A percentile compares a stretch with the other conserved stretches of the same genome.
These are phyloP conservation scores for Alligator sinensis DNA, from an alignment of 2,113 vertebrate genomes.

Conservation along the genomic window DNA sequence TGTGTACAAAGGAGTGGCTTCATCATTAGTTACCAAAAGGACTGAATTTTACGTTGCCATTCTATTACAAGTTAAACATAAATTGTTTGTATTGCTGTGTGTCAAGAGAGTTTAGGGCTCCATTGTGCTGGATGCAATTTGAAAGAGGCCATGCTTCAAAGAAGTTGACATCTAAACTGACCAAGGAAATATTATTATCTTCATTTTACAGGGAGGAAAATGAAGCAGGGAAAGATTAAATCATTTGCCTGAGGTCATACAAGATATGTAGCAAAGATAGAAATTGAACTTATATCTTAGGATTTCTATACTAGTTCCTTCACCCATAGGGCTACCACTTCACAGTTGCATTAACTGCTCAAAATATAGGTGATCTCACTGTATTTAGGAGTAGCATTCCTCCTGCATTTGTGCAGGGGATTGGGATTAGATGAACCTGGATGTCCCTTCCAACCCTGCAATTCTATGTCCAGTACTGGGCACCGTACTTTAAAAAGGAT, in stretches of 20 bases:
- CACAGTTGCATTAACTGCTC: not conserved
- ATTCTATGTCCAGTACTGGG: too few species aligned
- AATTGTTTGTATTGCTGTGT: not conserved
- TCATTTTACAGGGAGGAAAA: not conserved
- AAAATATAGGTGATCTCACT: not conserved
- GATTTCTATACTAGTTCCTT: not conserved
- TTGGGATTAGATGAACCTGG: too few species aligned
- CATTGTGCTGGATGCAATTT: not conserved
- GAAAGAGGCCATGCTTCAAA: not conserved
- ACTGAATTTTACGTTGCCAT: not conserved
- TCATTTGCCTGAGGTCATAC: not conserved
- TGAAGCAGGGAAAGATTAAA: not conserved
- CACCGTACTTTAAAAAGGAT: too few species aligned
- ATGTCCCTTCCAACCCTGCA: too few species aligned
- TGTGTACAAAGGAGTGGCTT: not conserved
- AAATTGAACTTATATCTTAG: not conserved
- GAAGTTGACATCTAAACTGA: not conserved
- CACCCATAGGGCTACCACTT: not conserved
- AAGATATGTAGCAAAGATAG: not conserved
- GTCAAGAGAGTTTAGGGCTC: not conserved
- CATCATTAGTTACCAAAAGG: not conserved
- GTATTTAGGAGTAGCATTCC: not conserved
- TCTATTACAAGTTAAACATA: not conserved
- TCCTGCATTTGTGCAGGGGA: too few species aligned
- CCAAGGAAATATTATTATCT: not conserved